Evolutionary conservation across 2,888 invertebrate species (phyloP).

Genomic region (Leuctra nigra): DNA sequence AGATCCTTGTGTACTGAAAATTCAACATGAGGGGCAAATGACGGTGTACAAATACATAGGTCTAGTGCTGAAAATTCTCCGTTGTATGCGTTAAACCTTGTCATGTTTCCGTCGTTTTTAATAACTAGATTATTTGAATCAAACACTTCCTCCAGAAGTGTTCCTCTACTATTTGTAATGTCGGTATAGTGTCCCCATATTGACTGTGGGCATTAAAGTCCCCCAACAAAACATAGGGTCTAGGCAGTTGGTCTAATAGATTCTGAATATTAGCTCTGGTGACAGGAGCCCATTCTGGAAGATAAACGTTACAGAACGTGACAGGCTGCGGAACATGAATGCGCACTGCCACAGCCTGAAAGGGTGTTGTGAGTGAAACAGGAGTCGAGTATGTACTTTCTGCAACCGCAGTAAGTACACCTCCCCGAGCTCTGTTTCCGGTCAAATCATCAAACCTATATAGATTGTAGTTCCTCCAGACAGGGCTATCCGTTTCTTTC

Average conservation of each 20-base stretch:
- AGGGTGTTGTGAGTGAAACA: neutral
- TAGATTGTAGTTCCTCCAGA: neutral
- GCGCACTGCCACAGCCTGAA: neutral
- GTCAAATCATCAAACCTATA: neutral
- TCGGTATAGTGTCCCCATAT: constrained; percentile 3
- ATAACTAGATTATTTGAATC: neutral
- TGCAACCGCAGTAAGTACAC: neutral
- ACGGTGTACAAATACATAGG: neutral
- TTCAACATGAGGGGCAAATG: neutral
- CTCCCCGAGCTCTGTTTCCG: neutral
- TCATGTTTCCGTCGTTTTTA: neutral
- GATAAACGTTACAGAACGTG: neutral
- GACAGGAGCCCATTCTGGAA: neutral
- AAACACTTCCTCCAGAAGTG: constrained; percentile 4
- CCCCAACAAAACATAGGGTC: neutral
- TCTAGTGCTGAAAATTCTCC: too few species aligned
- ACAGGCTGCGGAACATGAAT: neutral
- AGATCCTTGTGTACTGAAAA: neutral
- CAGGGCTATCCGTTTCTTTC: neutral
- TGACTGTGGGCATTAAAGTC: constrained; percentile 10
- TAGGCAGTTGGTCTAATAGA: neutral
- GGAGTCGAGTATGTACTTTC: neutral
- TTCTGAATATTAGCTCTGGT: neutral
- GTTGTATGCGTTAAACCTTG: neutral
- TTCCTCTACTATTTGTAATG: constrained; percentile 6